Evolutionary conservation across 2,113 vertebrate species (phyloP), one percentile per base, ranked within the genome.

Genomic region (Lophius piscatorius): DNA sequence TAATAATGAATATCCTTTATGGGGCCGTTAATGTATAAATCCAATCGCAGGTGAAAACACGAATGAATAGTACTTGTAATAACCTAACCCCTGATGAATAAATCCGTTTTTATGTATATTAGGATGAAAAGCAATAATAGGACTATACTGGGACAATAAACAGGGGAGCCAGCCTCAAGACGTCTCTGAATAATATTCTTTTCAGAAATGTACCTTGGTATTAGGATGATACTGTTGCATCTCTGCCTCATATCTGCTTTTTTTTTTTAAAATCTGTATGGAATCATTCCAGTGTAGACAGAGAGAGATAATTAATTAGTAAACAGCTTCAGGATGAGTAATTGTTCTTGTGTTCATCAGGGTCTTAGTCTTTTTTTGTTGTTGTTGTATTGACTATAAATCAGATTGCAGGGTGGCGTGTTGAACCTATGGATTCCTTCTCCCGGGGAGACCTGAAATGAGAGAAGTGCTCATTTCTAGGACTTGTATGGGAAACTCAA

Each of bases 81-180:
- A 75, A 77, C 38, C 12, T 44, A 67, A 63, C 55, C 81, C 82
- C 60, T 17, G 50, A 74, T 73, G 61, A 65, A 73, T 39, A 67
- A 80, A 70, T 59, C 65, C 3, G 58, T 73, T 74, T 83, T 40
- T 82, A 76, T 81, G 79, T 87, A 82, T 74, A 64, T 81, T 68
- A 81, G 70, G 80, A 83, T 63, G 45, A 78, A 85, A 85, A 87
- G 87, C 87, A 89, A 89, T 89, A 88, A 84, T 78, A 81, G 48
- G 67, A 81, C 65, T 63, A 76, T 76, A 83, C 78, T 76, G 75
- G 69, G 82, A 85, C 73, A 69, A 62, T 78, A 75, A 74, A 74
- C 70, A 59, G 24, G 64, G 26, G 18, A 78, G 57, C 45, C 69
- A 45, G 55, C 61, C 58, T 34, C 51, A 60, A 80, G 61, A 57